Base-by-base conservation (phyloP, 2,888 invertebrate genomes). In the Drosophila lacicola region DNA sequence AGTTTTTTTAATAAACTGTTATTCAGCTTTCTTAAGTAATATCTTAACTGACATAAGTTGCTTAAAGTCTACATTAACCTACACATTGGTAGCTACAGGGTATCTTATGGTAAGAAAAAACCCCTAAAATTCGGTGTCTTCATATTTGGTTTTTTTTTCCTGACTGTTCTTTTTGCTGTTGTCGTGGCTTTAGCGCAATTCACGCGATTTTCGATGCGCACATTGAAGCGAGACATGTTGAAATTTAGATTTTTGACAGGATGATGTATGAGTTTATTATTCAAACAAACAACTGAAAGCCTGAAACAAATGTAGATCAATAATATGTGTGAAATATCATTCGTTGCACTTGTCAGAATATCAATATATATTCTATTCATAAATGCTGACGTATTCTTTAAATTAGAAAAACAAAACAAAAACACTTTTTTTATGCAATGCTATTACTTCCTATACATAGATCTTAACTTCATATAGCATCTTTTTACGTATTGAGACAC, bases 111-210 rank as follows among this genome's bases (percentile, higher is more conserved):
- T 29, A 29, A 8, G 29, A 29, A 29, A 29, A 29, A 29, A 29
- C 8, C 8, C 29, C 29, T 8, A 8, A 29, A 8, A 29, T 29
- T 29, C 8, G 29, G 25, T 25, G 25, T 25, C 25, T 25, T 51
- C 37, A 9, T 55, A 11, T 36, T 34, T n/a, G 39, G 14, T 14
- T 36, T 51, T 25, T 56, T 34, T 51, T 58, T 45, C 17, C 14
- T 51, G 14, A 53, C 58, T 61, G 50, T 64, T 56, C 41, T 14
- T 53, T 6, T 49, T 41, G n/a, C 44, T 37, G 19, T 19, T 49
- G 13, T 36, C 34, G 45, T 49, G 42, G 67, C 46, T 70, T 56
- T 47, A 57, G 49, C 64, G 62, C 50, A 55, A 61, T 70, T 76
- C 46, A 55, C 63, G 64, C 70, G 57, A 58, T 46, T 57, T 33